phyloP scores from a whole-genome alignment of 2,797 vertebrate species.

The Phataginus tricuspis region DNA sequence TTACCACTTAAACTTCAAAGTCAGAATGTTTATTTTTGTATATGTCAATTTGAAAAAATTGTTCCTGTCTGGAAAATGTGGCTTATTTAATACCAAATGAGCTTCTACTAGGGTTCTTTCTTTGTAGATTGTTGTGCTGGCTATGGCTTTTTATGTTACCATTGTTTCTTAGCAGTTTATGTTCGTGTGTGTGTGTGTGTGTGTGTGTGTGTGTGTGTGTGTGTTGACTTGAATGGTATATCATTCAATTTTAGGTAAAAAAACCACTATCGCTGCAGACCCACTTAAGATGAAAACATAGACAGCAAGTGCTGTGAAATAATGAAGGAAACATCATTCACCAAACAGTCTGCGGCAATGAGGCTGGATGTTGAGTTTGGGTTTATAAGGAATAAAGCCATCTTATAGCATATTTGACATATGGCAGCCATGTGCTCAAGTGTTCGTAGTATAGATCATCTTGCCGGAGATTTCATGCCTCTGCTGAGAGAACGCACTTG shows the following conservation, averaged over 20 bases:
- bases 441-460: background rate
- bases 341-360: background rate
- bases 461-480: background rate
- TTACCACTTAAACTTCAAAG: background rate
- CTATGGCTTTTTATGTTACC: background rate
- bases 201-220: background rate
- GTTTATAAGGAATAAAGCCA: background rate
- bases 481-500: background rate
- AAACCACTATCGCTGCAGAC: background rate
- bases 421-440: background rate
- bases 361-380: background rate
- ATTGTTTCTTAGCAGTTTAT: background rate
- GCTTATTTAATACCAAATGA: background rate
- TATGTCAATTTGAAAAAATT: background rate
- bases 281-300: constrained; percentile 27
- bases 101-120: background rate
- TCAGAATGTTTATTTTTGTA: background rate
- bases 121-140: background rate
- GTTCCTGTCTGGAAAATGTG: background rate
- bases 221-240: background rate
- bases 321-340: constrained; percentile 10
- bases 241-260: background rate
- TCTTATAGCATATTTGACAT: background rate
- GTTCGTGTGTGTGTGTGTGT: background rate
- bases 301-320: background rate